phyloP scores from a whole-genome alignment of 2,113 vertebrate genomes.

The Anarrhichthys ocellatus region DNA sequence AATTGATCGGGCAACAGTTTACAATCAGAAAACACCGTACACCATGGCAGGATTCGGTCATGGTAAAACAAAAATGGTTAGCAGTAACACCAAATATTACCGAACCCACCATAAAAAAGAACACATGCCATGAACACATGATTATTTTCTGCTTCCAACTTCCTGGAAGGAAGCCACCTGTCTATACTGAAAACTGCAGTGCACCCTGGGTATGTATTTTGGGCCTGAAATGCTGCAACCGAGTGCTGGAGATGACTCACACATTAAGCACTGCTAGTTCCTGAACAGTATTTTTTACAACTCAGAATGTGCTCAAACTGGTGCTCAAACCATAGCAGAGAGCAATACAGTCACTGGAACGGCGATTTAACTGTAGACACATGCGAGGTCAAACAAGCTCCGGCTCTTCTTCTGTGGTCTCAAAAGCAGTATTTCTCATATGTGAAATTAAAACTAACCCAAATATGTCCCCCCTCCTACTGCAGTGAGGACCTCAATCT shows the following conservation, averaged over 20 bases:
- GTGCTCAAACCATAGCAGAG: too few relatives aligned
- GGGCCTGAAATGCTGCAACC: background rate
- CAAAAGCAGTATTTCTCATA: background rate
- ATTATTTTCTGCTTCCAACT: background rate
- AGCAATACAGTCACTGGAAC: background rate
- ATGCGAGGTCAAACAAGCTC: too few relatives aligned
- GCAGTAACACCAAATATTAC: background rate
- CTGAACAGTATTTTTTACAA: too few relatives aligned
- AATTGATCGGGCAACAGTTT: too few relatives aligned
- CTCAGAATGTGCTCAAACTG: background rate
- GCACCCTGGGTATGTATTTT: background rate
- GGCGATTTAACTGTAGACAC: background rate
- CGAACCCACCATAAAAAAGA: too few relatives aligned
- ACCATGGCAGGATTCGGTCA: background rate
- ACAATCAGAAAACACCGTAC: background rate
- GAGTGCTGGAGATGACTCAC: background rate
- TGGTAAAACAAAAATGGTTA: background rate
- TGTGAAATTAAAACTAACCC: background rate
- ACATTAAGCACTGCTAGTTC: too few relatives aligned
- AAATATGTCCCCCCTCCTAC: background rate
- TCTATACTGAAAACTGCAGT: background rate
- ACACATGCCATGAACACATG: too few relatives aligned
- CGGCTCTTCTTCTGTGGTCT: background rate
- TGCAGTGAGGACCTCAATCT: constrained; percentile 31
- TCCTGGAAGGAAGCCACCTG: background rate